Evolutionary conservation across 2,888 invertebrate species (phyloP), one percentile per base, ranked within the genome.

Genomic region (Caradrina clavipalpis): DNA sequence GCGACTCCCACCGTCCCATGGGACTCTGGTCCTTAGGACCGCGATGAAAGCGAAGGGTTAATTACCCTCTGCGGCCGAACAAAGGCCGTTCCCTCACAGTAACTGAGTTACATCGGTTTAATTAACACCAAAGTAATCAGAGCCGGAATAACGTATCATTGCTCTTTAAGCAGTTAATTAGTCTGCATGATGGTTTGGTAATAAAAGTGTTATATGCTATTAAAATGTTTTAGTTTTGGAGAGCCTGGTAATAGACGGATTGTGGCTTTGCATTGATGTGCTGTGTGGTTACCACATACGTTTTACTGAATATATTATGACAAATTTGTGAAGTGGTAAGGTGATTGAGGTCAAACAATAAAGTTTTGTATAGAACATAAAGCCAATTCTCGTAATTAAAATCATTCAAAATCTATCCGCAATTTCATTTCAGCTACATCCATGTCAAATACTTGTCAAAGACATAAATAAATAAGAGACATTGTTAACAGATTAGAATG

Each of bases 41-140:
- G 19, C 47, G 63, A 79, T 64, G 76, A 82, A 78, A 78, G 69
- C 78, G 2, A 67, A 60, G 63, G 75, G 73, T 83, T 83, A 83
- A 81, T 84, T 84, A 82, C 69, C 57, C 17, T 58, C 64, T 63
- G 65, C 47, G 69, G 45, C 58, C 65, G 64, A 58, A 84, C 85
- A 82, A 84, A 79, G 56, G 53, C 58, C 50, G 69, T 62, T 63
- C 62, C 60, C 65, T 74, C 69, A 76, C 61, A 69, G 56, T 76
- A 72, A 74, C 57, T 63, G 59, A 53, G 73, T 80, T 31, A 66
- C 64, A 70, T 66, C 61, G 26, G 49, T 66, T 51, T 78, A 70
- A 78, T 78, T 76, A 78, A 75, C 61, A 76, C 66, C 39, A 53
- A 64, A 80, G 61, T 77, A 70, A 80, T 77, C 61, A 35, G 50